Evolutionary conservation across 2,113 vertebrate species (phyloP), one percentile per base, ranked within the genome.

Genomic region (Charadrius vociferus): DNA sequence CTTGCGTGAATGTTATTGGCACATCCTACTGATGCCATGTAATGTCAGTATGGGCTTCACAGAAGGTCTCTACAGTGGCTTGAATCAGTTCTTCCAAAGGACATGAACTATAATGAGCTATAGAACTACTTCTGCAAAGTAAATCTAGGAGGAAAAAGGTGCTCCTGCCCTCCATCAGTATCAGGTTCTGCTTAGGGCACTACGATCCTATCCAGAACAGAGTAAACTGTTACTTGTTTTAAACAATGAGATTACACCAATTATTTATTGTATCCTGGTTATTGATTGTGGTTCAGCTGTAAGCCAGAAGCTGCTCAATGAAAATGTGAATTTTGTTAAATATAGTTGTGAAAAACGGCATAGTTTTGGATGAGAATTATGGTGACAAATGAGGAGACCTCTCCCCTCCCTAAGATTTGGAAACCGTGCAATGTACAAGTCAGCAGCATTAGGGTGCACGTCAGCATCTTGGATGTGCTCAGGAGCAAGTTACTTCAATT

Each of bases 81-180:
- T 67, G 27, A 75, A 50, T 63, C 14, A 41, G 12, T 56, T 6
- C 17, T 80, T 65, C 39, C 36, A 83, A 83, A 86, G 26, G n/a
- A 80, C 29, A 37, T 0, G 16, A 82, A 20, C 3, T 3, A 39
- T 45, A 32, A 43, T 0, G 14, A 82, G 13, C 4, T 3, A 49
- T 45, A 29, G 68, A 92, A 47, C 14, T 82, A 12, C 9, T 29
- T 68, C 39, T 16, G 15, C 67, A 68, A 55, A 72, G 9, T 41
- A 10, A 58, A 85, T 37, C 4, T 81, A 47, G 88, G 43, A 73
- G 2, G 19, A 7, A 45, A 81, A 88, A 88, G 4, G 30, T n/a
- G 13, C 5, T 41, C 10, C 13, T 61, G 7, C 29, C 6, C 72
- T 82, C 36, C 24, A 29, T 8, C 1, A 1, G 13, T 15, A 52